phyloP scores from a whole-genome alignment of 2,113 vertebrate species.

The Aspiorhynchus laticeps region DNA sequence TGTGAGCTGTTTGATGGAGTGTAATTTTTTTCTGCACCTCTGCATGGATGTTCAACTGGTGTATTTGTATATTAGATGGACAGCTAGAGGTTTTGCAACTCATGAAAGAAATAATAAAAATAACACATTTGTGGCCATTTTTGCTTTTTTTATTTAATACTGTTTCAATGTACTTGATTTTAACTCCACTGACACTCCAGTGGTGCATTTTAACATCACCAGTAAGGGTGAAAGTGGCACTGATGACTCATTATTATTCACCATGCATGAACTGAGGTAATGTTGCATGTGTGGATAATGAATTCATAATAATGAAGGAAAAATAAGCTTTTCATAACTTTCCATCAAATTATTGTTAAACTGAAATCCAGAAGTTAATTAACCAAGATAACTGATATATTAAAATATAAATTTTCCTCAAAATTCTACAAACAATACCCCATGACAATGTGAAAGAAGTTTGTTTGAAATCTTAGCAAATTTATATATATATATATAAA shows the following conservation, averaged over 20 bases:
- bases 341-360: neutral
- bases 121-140: constrained; percentile 7
- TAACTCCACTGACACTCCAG: neutral
- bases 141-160: neutral
- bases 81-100: constrained; percentile 15
- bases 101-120: constrained; percentile 15
- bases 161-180: neutral
- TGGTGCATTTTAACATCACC: neutral
- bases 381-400: neutral
- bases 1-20: constrained; percentile 43
- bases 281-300: neutral
- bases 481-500: no score
- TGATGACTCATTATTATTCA: neutral
- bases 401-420: neutral
- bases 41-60: constrained; percentile 40
- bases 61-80: constrained; percentile 45
- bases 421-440: no score
- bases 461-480: no score
- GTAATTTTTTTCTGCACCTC: constrained; percentile 22
- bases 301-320: neutral
- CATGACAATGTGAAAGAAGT: no score
- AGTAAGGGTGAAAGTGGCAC: neutral
- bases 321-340: neutral
- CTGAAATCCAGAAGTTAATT: neutral
- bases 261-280: neutral